phyloP scores from a whole-genome alignment of 1,140 invertebrate genomes.

The Meloidogyne exigua region DNA sequence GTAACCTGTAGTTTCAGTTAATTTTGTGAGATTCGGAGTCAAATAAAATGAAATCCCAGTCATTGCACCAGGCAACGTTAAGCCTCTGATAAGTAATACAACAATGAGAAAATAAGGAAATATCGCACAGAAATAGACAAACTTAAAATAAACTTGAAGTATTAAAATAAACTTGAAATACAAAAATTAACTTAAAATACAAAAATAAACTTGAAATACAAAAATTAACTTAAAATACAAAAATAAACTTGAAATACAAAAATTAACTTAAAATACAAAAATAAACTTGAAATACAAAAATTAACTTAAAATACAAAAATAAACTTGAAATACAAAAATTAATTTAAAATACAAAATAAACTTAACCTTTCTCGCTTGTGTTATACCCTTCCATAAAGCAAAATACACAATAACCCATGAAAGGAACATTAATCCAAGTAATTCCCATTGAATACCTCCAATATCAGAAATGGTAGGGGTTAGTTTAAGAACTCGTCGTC shows the following conservation, averaged over 20 bases:
- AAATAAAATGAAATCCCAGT: slow-evolving; percentile 89
- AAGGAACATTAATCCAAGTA: slow-evolving; percentile 71
- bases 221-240: neutral
- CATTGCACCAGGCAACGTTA: slow-evolving; percentile 84
- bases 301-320: neutral
- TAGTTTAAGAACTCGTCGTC: slow-evolving; percentile 81
- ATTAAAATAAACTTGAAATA: neutral
- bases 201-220: neutral
- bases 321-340: neutral
- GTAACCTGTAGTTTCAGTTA: slow-evolving; percentile 42
- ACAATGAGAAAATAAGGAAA: slow-evolving; percentile 90
- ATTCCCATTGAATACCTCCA: slow-evolving; percentile 82
- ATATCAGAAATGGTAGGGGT: slow-evolving; percentile 78
- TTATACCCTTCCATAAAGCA: slow-evolving; percentile 93
- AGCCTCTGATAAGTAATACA: slow-evolving; percentile 81
- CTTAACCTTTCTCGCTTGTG: slow-evolving; percentile 83
- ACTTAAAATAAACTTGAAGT: slow-evolving; percentile 62
- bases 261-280: slow-evolving; percentile 71
- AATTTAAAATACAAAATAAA: too few species aligned
- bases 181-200: neutral
- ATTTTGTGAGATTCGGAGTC: slow-evolving; percentile 72
- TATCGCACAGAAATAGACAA: slow-evolving; percentile 87
- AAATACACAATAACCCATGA: slow-evolving; percentile 93
- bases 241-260: neutral
- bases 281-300: slow-evolving; percentile 73